Evolutionary conservation across 2,113 vertebrate species (phyloP).

Genomic region (Takifugu bimaculatus): DNA sequence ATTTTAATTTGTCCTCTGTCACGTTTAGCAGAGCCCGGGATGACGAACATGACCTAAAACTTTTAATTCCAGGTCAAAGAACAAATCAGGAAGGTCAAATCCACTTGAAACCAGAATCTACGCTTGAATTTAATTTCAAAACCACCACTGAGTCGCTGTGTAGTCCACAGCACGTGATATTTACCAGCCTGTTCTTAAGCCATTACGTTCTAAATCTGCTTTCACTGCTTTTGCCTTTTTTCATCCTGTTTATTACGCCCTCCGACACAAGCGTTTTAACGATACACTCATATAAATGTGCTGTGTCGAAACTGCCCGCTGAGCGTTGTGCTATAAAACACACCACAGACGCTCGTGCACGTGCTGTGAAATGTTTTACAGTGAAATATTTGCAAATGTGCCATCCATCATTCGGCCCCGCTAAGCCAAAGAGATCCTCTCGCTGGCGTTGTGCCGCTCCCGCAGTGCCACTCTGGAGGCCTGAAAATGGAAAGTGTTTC

Average conservation of each 20-base stretch:
- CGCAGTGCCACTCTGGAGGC: constrained; percentile 19
- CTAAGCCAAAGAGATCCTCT: constrained; percentile 15
- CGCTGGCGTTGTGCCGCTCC: constrained; percentile 12
- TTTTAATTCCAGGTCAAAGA: too few relatives aligned
- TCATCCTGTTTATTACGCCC: not conserved
- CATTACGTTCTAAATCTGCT: not conserved
- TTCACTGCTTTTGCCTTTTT: not conserved
- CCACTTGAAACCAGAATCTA: too few relatives aligned
- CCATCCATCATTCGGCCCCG: constrained; percentile 9
- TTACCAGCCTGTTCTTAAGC: not conserved
- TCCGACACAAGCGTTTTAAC: not conserved
- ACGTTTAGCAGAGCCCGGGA: too few relatives aligned
- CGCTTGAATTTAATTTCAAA: too few relatives aligned
- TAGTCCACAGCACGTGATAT: too few relatives aligned
- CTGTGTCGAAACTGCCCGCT: constrained; percentile 9
- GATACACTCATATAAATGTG: constrained; percentile 16
- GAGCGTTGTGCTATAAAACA: constrained; percentile 25
- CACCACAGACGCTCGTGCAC: constrained; percentile 13
- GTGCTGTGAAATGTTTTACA: constrained; percentile 26
- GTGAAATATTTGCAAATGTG: constrained; percentile 25
- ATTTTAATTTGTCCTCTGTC: too few relatives aligned
- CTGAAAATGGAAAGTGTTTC: constrained; percentile 61
- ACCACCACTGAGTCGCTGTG: too few relatives aligned
- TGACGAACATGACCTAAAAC: too few relatives aligned
- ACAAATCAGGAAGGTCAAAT: too few relatives aligned